Evolutionary conservation across 2,888 invertebrate species (phyloP), one percentile per base, ranked within the genome.

Genomic region (Unio pictorum): DNA sequence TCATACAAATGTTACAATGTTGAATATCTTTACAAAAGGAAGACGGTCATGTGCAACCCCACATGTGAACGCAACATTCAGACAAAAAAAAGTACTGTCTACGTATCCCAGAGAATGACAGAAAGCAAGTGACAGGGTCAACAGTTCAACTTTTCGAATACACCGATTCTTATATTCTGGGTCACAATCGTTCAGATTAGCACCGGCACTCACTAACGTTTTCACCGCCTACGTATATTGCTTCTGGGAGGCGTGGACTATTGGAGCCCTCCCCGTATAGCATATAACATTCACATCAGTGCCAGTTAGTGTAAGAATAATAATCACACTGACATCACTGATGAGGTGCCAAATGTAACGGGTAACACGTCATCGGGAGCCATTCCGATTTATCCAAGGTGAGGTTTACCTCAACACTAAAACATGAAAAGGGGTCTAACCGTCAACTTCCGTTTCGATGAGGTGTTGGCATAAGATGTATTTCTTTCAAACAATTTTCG

Each of bases 371-470:
- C 0, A 82, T 83, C 1, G 85, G 85, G 0, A 86, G 75, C 15
- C 84, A 84, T 23, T 83, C 81, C 1, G 83, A 84, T 8, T 76
- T 62, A 11, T 85, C 84, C 85, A 86, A 85, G 65, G 78, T 78
- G 59, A 82, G 64, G 71, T 86, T 81, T 6, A 83, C 81, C 63
- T 82, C 78, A 0, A 84, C 83, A 83, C 84, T 64, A 82, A 84
- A 18, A 85, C 86, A 69, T 86, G 86, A 64, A 86, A 81, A 11
- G 84, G 82, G 20, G 85, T 84, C 86, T 85, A 86, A 15, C 84
- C 84, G 58, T 86, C 85, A 0, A 85, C 78, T 18, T 76, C 69
- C 4, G 81, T 74, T 62, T 79, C 75, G 34, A 86, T 83, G 17
- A 86, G 26, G 72, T 69, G 23, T 68, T 67, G 8, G 78, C 78